Evolutionary conservation across 2,113 vertebrate species (phyloP), one percentile per base, ranked within the genome.

Genomic region (Canis aureus): DNA sequence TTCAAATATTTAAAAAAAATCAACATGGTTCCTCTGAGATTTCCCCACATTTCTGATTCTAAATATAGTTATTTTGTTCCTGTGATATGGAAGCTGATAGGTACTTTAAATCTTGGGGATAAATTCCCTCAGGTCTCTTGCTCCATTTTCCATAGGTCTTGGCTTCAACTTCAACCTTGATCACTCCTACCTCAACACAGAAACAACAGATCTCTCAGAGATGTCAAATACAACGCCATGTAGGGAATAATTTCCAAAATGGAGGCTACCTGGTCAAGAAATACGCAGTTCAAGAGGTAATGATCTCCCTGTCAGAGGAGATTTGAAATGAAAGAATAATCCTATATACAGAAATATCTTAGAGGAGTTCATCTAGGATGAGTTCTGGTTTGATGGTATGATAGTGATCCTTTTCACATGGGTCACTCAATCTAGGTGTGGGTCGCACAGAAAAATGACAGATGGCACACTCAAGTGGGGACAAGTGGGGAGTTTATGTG

Each of bases 1-100:
- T 83, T 87, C 29, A 95, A 93, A 64, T 85, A 59, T 76, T 74
- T 94, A 51, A 92, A 53, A 88, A 95, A 91, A 22, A 29, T 2
- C n/a, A 89, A 11, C 0, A 22, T 3, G 1, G 12, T 93, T 15
- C 38, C 67, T 74, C 59, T 76, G 73, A 53, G 38, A 95, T 96
- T 94, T 62, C 17, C 51, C 53, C 67, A 79, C 11, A 81, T 5
- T 43, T 64, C 53, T 23, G 25, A 35, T 92, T 51, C 83, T 90
- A 90, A 83, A 76, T 80, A 90, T 0, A 66, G 71, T 66, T 81
- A 49, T 74, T 60, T 60, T 69, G 3, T 64, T 92, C 19, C 32
- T 89, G 8, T 17, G 49, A 87, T 10, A 57, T 7, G 17, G n/a
- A 87, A 84, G 64, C 22, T 1, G 55, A 80, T 13, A 11, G 22